Evolutionary conservation across 2,797 vertebrate species (phyloP), one percentile per base, ranked within the genome.

Genomic region (Botia almorhae): DNA sequence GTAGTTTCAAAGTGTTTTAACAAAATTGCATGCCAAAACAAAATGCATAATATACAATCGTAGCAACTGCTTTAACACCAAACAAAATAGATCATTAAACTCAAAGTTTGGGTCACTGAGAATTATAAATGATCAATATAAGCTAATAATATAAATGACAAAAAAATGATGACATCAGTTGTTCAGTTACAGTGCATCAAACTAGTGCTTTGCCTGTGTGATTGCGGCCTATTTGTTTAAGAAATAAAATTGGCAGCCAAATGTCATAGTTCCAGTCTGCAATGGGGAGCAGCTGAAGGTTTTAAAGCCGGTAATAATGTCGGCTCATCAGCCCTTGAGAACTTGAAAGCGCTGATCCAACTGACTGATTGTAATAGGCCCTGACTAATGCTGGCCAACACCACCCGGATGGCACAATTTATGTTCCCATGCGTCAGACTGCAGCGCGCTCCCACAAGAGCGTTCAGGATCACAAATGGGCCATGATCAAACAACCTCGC

Each of bases 351-450:
- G 23, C 72, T 81, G 77, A 84, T 85, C 75, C 76, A 77, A 74
- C 69, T 81, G 81, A 83, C 76, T 76, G 79, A 85, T 83, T 71
- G 71, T 83, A 84, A 88, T 87, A 83, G 85, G 78, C 60, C 46
- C 80, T 85, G 83, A 77, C 65, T 64, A 82, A 85, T 56, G 13
- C 26, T 55, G 43, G 72, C 64, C 77, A 85, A 56, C 51, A 11
- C 69, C 26, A 12, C 78, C 50, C 73, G 75, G 43, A 33, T 29
- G 7, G 58, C 21, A 70, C 71, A 78, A 82, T 85, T 76, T 63
- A 78, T 81, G 53, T 82, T 63, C 79, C 50, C 46, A 14, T 23
- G 21, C 12, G 11, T 76, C 72, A 81, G 78, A 33, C 51, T 70
- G 60, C 43, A 64, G 69, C 65, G 69, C 43, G 78, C 48, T 74